phyloP scores from a whole-genome alignment of 2,888 invertebrate genomes.

The Odontomyia ornata region DNA sequence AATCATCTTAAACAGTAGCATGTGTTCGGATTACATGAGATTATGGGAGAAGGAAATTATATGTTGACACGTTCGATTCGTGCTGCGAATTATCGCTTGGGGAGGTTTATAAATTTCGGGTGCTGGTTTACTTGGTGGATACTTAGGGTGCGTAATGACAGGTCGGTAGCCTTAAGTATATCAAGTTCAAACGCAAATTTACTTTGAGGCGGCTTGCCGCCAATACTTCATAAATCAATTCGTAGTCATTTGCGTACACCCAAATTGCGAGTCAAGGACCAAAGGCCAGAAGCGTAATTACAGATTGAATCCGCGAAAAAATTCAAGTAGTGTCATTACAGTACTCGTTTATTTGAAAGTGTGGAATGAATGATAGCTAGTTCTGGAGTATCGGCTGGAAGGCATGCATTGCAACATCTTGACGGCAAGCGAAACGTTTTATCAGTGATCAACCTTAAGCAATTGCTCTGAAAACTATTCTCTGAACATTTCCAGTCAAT shows the following conservation, averaged over 20 bases:
- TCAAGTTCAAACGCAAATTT: not conserved
- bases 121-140: not conserved
- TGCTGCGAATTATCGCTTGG: slow-evolving; percentile 25
- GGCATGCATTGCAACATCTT: no score
- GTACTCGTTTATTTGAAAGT: no score
- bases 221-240: not conserved
- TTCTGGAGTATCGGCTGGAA: no score
- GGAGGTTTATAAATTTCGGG: not conserved
- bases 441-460: slow-evolving; percentile 1
- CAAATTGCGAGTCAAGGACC: not conserved
- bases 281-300: not conserved
- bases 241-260: not conserved
- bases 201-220: slow-evolving; percentile 17
- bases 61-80: slow-evolving; percentile 38
- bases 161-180: not conserved
- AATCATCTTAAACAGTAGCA: slow-evolving; percentile 2
- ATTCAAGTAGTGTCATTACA: not conserved
- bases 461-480: not conserved
- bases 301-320: not conserved
- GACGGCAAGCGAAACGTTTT: no score
- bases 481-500: not conserved
- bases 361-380: no score
- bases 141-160: not conserved
- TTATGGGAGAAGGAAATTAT: slow-evolving; percentile 24
- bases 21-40: not conserved